Percentiles rank a stretch among this genome's conserved stretches.
Conservation (phyloP, 2,888 invertebrate species). For the Cryptus viduatorius region DNA sequence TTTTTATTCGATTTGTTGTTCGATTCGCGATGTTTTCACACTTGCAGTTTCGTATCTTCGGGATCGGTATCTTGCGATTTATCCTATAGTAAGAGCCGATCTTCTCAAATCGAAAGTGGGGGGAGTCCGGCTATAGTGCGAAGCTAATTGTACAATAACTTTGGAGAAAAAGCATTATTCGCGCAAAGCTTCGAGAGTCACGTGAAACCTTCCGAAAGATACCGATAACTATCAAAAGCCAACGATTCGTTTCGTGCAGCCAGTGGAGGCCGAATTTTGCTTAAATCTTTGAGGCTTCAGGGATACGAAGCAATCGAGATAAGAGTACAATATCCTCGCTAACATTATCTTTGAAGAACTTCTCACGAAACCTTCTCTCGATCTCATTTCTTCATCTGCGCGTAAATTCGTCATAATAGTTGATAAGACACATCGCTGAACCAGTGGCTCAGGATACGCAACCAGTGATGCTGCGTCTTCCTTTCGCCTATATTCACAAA, state of each 20-base stretch:
- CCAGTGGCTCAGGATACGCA: neutral
- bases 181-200: too few species aligned
- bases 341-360: neutral
- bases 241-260: too few species aligned
- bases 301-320: neutral
- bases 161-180: too few species aligned
- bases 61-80: too few species aligned
- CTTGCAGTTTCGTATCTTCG: too few species aligned
- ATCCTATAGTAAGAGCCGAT: too few species aligned
- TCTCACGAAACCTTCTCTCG: neutral
- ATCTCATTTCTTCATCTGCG: neutral
- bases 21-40: neutral
- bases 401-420: neutral
- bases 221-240: too few species aligned
- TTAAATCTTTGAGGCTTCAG: neutral
- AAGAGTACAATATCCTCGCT: neutral
- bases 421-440: neutral
- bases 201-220: too few species aligned
- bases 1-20: neutral
- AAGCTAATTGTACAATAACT: too few species aligned
- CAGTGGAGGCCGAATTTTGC: neutral
- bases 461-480: constrained; percentile 5
- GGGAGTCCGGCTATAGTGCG: too few species aligned
- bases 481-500: constrained; percentile 15
- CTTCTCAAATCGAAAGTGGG: too few species aligned